Percentiles rank a stretch among this genome's conserved stretches.
Conservation (phyloP, 2,113 vertebrate species). For the Pycnonotus jocosus region DNA sequence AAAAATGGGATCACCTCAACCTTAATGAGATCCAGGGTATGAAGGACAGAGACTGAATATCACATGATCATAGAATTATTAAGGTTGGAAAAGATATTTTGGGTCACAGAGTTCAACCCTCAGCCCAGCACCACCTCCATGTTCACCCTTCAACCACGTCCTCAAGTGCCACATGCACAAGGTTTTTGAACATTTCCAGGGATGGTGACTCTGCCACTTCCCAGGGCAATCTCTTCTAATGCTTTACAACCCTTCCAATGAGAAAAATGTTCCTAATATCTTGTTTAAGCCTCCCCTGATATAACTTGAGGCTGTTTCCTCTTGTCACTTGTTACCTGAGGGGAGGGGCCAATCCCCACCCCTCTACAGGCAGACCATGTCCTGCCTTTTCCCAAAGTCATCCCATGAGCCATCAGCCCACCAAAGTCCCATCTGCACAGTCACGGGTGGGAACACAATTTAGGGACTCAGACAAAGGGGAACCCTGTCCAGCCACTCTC, state of each 20-base stretch:
- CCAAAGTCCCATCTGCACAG: neutral
- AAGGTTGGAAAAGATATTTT: neutral
- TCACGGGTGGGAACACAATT: neutral
- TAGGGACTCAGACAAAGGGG: neutral
- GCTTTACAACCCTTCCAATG: neutral
- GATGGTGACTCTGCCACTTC: neutral
- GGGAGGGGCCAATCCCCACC: no score
- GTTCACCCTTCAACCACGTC: neutral
- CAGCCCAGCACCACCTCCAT: neutral
- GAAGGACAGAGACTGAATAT: neutral
- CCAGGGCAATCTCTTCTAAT: neutral
- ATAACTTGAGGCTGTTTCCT: neutral
- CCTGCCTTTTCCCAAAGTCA: neutral
- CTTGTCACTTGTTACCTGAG: no score
- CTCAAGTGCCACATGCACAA: neutral
- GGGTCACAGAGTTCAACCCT: fast-evolving
- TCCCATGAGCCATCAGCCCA: neutral
- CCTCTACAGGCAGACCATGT: no score
- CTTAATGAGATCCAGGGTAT: neutral
- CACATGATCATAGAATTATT: neutral
- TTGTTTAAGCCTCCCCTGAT: neutral
- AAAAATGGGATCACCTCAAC: neutral
- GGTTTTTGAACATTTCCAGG: neutral
- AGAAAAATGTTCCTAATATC: neutral
- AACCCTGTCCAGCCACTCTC: fast-evolving